Conservation (phyloP, 2,797 vertebrate genomes). For the Gila robusta region DNA sequence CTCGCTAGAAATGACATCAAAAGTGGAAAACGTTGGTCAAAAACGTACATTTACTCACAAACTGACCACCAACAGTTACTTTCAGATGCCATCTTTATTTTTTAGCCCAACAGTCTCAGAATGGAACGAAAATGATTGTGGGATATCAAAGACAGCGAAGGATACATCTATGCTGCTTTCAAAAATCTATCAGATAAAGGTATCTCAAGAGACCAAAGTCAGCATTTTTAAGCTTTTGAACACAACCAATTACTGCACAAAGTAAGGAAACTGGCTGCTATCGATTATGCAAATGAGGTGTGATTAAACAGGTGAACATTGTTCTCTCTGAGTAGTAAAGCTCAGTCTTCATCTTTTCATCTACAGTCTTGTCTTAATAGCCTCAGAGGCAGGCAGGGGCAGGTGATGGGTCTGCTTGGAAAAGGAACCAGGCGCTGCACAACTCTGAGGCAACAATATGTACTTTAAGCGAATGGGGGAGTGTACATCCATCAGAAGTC, state of each 20-base stretch:
- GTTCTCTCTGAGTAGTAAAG: conserved; percentile 34
- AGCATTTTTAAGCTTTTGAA: background rate
- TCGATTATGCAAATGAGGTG: conserved; percentile 41
- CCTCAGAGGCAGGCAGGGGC: background rate
- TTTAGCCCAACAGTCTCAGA: too few species aligned
- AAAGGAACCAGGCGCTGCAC: background rate
- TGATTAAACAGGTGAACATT: conserved; percentile 39
- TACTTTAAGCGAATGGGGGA: conserved; percentile 49
- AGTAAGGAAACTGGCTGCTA: conserved; percentile 32
- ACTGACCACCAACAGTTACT: too few species aligned
- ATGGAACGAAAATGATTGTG: too few species aligned
- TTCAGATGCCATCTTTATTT: too few species aligned
- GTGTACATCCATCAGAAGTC: conserved; percentile 72
- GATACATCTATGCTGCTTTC: too few species aligned
- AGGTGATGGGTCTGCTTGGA: background rate
- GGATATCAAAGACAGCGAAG: too few species aligned
- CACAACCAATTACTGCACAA: conserved; percentile 24
- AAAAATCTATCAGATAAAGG: too few species aligned
- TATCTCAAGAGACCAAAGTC: background rate
- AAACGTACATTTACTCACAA: background rate
- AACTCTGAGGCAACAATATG: conserved; percentile 25
- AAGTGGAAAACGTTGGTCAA: background rate
- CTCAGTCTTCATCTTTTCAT: conserved; percentile 21
- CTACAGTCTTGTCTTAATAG: background rate
- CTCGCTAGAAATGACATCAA: background rate